Base-by-base conservation (phyloP, 2,888 invertebrate genomes). In the Perdita meconis region DNA sequence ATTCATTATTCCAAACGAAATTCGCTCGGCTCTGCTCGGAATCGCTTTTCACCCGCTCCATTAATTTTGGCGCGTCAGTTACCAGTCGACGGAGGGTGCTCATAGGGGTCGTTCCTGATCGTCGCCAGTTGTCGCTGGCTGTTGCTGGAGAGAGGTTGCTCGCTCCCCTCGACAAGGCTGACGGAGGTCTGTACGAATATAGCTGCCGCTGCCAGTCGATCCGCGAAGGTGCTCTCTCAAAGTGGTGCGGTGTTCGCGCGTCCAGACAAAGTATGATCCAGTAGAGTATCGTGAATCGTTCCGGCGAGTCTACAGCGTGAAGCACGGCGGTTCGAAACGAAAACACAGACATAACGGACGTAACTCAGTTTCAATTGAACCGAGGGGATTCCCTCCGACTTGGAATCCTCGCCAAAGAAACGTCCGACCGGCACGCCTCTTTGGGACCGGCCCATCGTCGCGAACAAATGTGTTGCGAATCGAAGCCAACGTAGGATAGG, bases 51-150 rank as follows among this genome's bases (percentile, higher is more conserved):
- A n/a, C n/a, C n/a, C n/a, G n/a, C n/a, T n/a, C n/a, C n/a, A n/a
- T n/a, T n/a, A n/a, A n/a, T n/a, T 13, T 36, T n/a, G 12, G 1
- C 12, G n/a, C 24, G 13, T 42, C n/a, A 44, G 22, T 79, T 71
- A 80, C 71, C 67, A 68, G 55, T 63, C 44, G 69, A 51, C 30
- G 59, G 38, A 75, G 67, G 75, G 69, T 77, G 69, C 36, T 22
- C 10, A 42, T 30, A 84, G 60, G 82, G 82, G 67, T 80, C 84
- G 76, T 72, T 65, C 73, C 22, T 53, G 61, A 16, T 19, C 56
- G 73, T 74, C 80, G 67, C 85, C 71, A 84, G 84, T 75, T 81
- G 84, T 84, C 85, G 84, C 85, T 84, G 81, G 56, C 12, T 72
- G 69, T 75, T 69, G 55, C 68, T 60, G 65, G 64, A 59, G 59